Evolutionary conservation across 2,888 invertebrate species (phyloP), one percentile per base, ranked within the genome.

Genomic region (Lasioglossum zephyrum): DNA sequence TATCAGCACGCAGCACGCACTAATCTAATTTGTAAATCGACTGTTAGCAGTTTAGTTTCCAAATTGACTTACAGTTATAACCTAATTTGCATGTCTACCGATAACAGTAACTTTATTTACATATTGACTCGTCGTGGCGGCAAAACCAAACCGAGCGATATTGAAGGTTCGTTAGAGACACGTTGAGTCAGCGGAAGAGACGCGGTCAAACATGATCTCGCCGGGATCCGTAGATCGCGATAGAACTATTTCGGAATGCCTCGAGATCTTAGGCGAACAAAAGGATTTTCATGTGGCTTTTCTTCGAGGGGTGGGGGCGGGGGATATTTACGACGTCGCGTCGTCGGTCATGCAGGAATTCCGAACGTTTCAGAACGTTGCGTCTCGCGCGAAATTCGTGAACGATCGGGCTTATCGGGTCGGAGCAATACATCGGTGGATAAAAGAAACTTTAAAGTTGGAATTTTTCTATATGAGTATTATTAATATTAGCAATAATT

Each of bases 21-120:
- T 73, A 82, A 83, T 83, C 82, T 83, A 76, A 81, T 83, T 83
- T 63, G 75, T 72, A 66, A 76, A 81, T 83, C 53, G 82, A 44
- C 81, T 44, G 41, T 81, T 81, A 73, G 47, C 31, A 77, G 69
- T 60, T 73, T 31, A 41, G 41, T 49, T 26, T 60, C 60, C 49
- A 49, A 70, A 84, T 84, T 44, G 69, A 74, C 73, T 84, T 77
- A 74, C 36, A 70, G 49, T 44, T 74, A 78, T 84, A 78, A 84
- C 84, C 70, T 74, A 53, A 84, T 84, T 75, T 75, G 11, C 60
- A 4, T 49, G 66, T 1, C 31, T 4, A 31, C 36, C 66, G 63
- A 73, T 73, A 73, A 4, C 73, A n/a, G 22, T 39, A 31, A 31
- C 41, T 26, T 57, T 53, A 74, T 60, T 73, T 47, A 0, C 39